Evolutionary conservation across 1,140 invertebrate species (phyloP).

Genomic region (Coenobita brevimanus): DNA sequence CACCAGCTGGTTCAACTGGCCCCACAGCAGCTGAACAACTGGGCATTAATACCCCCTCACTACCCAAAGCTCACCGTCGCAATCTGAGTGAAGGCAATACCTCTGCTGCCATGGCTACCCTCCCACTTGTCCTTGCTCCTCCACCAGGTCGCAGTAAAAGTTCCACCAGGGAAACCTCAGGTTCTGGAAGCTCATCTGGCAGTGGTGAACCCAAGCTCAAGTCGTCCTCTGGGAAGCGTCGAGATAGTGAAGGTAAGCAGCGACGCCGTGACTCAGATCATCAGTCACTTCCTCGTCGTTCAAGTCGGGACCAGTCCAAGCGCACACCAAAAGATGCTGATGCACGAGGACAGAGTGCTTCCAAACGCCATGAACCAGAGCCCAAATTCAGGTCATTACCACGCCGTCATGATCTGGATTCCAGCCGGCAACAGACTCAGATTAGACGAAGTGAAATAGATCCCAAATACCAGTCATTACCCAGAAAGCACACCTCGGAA

Average conservation of each 20-base stretch:
- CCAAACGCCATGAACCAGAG: conserved; percentile 50
- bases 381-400: conserved; percentile 58
- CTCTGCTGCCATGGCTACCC: not conserved
- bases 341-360: conserved; percentile 42
- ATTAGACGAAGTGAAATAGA: conserved; percentile 34
- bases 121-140: conserved; percentile 2
- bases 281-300: conserved; percentile 42
- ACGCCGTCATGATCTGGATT: conserved; percentile 44
- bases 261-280: conserved; percentile 48
- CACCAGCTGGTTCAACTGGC: conserved; percentile 19
- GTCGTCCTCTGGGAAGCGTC: conserved; percentile 45
- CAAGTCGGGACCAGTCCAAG: conserved; percentile 49
- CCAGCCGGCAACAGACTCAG: not conserved
- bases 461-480: conserved; percentile 57
- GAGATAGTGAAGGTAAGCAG: conserved; percentile 47
- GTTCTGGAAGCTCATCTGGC: not conserved
- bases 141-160: conserved; percentile 35
- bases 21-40: conserved; percentile 53
- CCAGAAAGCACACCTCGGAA: conserved; percentile 33
- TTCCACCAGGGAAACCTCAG: conserved; percentile 18
- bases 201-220: conserved; percentile 45
- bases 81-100: conserved; percentile 50
- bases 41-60: conserved; percentile 48
- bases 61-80: conserved; percentile 46
- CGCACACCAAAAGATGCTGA: conserved; percentile 56